Percentiles rank a stretch among this genome's conserved stretches.
phyloP scores from a whole-genome alignment of 92 coral and sea anemone genomes.

The Epizoanthus illoricatus region DNA sequence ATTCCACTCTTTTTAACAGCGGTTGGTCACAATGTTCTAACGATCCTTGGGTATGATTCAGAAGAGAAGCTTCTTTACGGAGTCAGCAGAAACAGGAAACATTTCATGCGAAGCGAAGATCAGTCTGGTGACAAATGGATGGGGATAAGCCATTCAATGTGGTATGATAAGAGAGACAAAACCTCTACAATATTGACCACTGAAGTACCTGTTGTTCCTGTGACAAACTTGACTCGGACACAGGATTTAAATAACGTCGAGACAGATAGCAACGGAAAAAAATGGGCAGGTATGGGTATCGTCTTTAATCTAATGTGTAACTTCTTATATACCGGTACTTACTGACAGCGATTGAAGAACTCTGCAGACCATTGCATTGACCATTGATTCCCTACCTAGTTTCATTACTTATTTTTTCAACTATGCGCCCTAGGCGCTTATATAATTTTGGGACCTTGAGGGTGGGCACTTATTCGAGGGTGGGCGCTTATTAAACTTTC shows the following conservation, averaged over 20 bases:
- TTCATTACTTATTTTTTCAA: no score
- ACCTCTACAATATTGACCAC: not conserved
- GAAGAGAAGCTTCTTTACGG: not conserved
- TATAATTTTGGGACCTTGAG: no score
- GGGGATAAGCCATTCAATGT: not conserved
- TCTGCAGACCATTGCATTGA: no score
- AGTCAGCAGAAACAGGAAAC: not conserved
- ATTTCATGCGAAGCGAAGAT: not conserved
- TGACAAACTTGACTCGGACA: not conserved
- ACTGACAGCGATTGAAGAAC: no score
- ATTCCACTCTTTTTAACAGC: not conserved
- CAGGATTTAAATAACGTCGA: not conserved
- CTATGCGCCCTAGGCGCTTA: no score
- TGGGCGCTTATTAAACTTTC: no score
- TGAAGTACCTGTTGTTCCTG: not conserved
- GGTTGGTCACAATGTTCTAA: not conserved
- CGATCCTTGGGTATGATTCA: not conserved
- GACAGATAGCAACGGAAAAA: not conserved
- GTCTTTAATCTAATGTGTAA: no score
- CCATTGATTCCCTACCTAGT: no score
- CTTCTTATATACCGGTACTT: no score
- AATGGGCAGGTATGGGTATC: not conserved
- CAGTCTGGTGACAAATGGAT: not conserved
- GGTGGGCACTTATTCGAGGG: no score
- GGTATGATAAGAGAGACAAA: not conserved